A percentile compares a stretch with the other conserved stretches of the same genome.
Conservation (phyloP, 1,140 invertebrate species). For the Leptinotarsa texana region DNA sequence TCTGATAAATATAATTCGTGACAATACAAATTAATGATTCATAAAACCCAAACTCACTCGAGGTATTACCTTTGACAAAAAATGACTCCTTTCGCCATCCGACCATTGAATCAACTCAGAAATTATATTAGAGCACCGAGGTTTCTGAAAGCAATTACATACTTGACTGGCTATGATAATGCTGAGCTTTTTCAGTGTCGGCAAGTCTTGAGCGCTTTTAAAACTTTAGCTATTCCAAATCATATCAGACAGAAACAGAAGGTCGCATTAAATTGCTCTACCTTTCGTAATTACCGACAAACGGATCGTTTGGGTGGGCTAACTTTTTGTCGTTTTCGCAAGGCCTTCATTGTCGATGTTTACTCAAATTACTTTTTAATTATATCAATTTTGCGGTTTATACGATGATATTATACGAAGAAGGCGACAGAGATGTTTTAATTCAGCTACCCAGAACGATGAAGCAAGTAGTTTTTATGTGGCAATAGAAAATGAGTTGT, state of each 20-base stretch:
- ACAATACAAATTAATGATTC: no score
- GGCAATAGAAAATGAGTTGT: no score
- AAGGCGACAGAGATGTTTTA: no score
- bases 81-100: neutral
- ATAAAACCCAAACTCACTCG: no score
- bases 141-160: slow-evolving; percentile 15
- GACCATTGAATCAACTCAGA: neutral
- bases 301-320: neutral
- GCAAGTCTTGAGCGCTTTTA: slow-evolving; percentile 2
- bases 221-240: neutral
- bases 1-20: no score
- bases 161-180: slow-evolving; percentile 14
- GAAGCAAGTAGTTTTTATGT: no score
- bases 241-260: slow-evolving; percentile 10
- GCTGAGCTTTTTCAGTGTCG: slow-evolving; percentile 14
- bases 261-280: slow-evolving; percentile 10
- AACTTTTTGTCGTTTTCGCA: neutral
- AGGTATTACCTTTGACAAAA: no score
- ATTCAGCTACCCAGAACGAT: no score
- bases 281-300: slow-evolving; percentile 9
- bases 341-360: no score
- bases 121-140: neutral
- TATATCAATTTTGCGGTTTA: no score
- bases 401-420: no score
- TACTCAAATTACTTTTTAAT: no score